Evolutionary conservation across 1,140 invertebrate genomes (phyloP).

Genomic region (Pseudomyrmex dendroicus): DNA sequence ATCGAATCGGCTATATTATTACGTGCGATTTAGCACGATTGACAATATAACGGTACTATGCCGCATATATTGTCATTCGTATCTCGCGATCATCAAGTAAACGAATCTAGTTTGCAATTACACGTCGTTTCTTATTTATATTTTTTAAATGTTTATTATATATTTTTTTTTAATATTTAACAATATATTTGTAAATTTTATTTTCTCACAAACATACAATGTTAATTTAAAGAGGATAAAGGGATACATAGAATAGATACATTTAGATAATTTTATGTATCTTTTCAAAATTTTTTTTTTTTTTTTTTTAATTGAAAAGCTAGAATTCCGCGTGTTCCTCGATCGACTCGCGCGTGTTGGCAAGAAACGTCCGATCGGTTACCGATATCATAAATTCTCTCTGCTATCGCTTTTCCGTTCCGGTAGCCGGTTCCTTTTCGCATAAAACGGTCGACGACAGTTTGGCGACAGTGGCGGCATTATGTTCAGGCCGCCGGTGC

Average conservation of each 20-base stretch:
- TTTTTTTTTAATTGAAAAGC: background rate
- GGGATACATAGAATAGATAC: too few relatives aligned
- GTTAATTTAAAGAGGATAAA: too few relatives aligned
- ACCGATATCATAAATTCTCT: constrained; percentile 48
- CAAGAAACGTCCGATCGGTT: constrained; percentile 1
- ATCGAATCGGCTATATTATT: background rate
- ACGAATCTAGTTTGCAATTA: background rate
- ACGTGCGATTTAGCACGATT: constrained; percentile 12
- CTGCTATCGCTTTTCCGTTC: constrained; percentile 49
- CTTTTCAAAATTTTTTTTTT: too few relatives aligned
- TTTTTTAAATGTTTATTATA: too few relatives aligned
- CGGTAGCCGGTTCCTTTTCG: constrained; percentile 36
- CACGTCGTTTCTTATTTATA: too few relatives aligned
- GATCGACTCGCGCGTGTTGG: background rate
- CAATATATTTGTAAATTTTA: too few relatives aligned
- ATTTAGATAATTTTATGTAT: too few relatives aligned
- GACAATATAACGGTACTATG: constrained; percentile 13
- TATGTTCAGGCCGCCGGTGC: constrained; percentile 55
- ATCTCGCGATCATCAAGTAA: background rate
- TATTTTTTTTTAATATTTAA: too few relatives aligned
- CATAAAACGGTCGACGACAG: constrained; percentile 28
- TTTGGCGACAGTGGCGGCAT: constrained; percentile 72
- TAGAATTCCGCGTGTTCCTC: constrained; percentile 9
- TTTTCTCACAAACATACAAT: too few relatives aligned
- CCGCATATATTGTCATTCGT: background rate